These are phyloP conservation scores for Corythaeola cristata DNA, from an alignment of 2,113 vertebrate species.

Conservation along the genomic window DNA sequence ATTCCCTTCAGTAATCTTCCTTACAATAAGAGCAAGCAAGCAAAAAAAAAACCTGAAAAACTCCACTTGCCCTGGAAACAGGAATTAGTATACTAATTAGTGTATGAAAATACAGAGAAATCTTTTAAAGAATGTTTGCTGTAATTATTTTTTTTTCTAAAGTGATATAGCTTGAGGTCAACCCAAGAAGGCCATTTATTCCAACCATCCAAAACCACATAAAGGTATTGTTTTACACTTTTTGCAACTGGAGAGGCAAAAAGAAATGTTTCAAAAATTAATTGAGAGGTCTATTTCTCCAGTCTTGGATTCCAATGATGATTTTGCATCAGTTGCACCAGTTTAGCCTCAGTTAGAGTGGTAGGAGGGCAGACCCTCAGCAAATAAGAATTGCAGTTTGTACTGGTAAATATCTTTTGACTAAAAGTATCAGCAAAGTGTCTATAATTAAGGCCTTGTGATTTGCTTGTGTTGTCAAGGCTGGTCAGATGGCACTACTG, in stretches of 20 bases:
- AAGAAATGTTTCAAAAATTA: neutral
- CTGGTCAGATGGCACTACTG: neutral
- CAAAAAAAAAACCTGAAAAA: neutral
- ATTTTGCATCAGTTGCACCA: neutral
- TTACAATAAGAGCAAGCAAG: neutral
- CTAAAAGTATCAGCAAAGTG: neutral
- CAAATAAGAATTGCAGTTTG: neutral
- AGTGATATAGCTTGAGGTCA: neutral
- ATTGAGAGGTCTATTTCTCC: neutral
- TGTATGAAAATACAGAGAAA: neutral
- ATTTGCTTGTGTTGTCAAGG: neutral
- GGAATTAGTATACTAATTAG: conserved; percentile 6
- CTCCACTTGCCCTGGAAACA: conserved; percentile 15
- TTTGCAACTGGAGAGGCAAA: neutral
- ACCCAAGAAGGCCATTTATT: neutral
- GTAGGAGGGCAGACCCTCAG: neutral
- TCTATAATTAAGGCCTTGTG: neutral
- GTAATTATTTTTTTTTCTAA: neutral
- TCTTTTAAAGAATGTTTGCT: neutral
- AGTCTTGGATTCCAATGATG: neutral
- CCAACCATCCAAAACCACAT: neutral
- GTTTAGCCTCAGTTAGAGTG: neutral
- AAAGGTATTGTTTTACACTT: neutral
- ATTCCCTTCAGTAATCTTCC: neutral
- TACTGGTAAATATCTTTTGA: neutral